Evolutionary conservation across 2,113 vertebrate species (phyloP), one percentile per base, ranked within the genome.

Genomic region (Ammospiza caudacuta): DNA sequence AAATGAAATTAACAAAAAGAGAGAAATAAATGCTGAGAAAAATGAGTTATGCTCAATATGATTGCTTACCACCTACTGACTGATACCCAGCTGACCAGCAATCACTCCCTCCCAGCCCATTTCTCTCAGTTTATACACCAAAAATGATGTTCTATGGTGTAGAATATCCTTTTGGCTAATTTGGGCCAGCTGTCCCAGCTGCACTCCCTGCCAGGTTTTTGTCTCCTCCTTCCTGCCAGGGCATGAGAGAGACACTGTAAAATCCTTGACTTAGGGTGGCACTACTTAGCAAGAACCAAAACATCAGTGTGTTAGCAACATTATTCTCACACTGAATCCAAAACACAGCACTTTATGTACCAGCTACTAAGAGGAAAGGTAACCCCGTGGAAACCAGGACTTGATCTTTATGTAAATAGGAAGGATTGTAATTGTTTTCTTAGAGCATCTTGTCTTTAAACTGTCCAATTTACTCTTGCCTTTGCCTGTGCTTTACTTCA

Each of bases 71-170:
- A 44, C 17, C 17, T 43, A 12, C 51, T 80, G 14, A 19, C 35
- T 58, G 51, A 43, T 64, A 23, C 67, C 58, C 44, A 59, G 11
- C 29, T 88, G 49, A 35, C 13, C 49, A 57, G 9, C 9, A n/a
- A 5, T 57, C 49, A 49, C 11, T 47, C 41, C 67, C 49, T 80
- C 13, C 5, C 66, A 64, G 49, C 31, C 49, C 43, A 7, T 87
- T 72, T 57, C 28, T 57, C 49, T 41, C 41, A 9, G 21, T 64
- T 72, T 63, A 31, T 64, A 15, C 25, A 15, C 25, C 41, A 43
- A 33, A 27, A 17, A 57, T 1, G 1, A 22, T 47, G 19, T 72
- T 35, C 49, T 31, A 0, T n/a, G 20, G 20, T 47, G 17, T n/a
- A 33, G 29, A 63, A 55, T 41, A 35, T 9, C n/a, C 29, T n/a